These are phyloP conservation scores for Darevskia nairensis DNA, from an alignment of 2,797 vertebrate genomes.

Conservation along the genomic window DNA sequence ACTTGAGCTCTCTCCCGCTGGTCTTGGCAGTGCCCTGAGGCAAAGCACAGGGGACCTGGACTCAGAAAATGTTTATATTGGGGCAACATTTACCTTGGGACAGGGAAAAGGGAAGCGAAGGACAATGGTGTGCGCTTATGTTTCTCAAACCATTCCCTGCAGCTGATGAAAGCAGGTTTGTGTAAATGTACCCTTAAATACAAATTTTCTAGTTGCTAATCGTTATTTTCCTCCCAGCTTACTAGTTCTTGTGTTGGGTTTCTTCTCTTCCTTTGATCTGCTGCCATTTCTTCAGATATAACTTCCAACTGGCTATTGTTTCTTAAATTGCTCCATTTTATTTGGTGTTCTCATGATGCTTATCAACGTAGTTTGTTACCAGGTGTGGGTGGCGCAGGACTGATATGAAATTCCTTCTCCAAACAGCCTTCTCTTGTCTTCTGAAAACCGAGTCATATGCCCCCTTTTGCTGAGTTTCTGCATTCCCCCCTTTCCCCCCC, in stretches of 20 bases:
- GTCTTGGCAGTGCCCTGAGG: not conserved
- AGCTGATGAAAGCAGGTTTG: slow-evolving; percentile 20
- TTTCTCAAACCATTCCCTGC: slow-evolving; percentile 4
- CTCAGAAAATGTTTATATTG: slow-evolving; percentile 3
- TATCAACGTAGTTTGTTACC: slow-evolving; percentile 40
- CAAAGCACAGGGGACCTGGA: not conserved
- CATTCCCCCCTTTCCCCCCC: not conserved
- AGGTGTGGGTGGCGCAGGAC: slow-evolving; percentile 27
- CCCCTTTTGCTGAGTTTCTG: not conserved
- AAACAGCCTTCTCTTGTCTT: slow-evolving; percentile 32
- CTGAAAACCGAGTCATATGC: not conserved
- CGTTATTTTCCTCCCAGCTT: not conserved
- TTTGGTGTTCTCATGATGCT: slow-evolving; percentile 42
- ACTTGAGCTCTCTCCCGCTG: not conserved
- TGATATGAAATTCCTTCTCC: slow-evolving; percentile 27
- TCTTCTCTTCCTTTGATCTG: slow-evolving; percentile 29
- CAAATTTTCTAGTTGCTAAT: slow-evolving; percentile 21
- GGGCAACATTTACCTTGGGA: not conserved
- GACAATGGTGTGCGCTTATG: not conserved
- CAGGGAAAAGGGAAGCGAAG: slow-evolving; percentile 2
- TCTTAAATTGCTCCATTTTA: slow-evolving; percentile 32
- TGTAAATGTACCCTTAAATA: slow-evolving; percentile 5
- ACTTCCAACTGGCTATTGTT: slow-evolving; percentile 25
- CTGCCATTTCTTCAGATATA: slow-evolving; percentile 25
- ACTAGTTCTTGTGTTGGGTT: slow-evolving; percentile 19